phyloP scores from a whole-genome alignment of 2,888 invertebrate genomes.

The Dromius quadrimaculatus region DNA sequence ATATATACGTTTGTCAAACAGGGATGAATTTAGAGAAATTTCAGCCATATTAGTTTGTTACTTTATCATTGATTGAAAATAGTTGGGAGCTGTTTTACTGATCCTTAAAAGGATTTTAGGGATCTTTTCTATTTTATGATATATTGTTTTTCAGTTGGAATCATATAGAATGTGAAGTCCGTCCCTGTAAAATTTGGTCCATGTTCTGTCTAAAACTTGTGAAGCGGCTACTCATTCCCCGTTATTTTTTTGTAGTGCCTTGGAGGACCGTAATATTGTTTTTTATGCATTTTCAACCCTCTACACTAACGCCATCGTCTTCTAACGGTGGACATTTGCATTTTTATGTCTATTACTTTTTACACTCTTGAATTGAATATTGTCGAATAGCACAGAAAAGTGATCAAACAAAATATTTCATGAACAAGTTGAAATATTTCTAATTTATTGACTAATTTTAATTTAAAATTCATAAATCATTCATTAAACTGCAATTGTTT shows the following conservation, averaged over 20 bases:
- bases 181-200: neutral
- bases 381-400: slow-evolving; percentile 35
- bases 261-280: slow-evolving; percentile 63
- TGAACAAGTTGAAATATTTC: too few relatives aligned
- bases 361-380: slow-evolving; percentile 56
- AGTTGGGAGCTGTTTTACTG: too few relatives aligned
- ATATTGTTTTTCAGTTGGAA: too few relatives aligned
- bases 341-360: slow-evolving; percentile 63
- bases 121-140: neutral
- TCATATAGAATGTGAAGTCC: neutral
- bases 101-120: neutral
- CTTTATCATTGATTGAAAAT: too few relatives aligned
- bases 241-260: slow-evolving; percentile 63
- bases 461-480: too few relatives aligned
- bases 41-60: too few relatives aligned
- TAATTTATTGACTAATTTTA: too few relatives aligned
- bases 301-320: neutral
- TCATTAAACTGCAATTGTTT: too few relatives aligned
- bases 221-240: slow-evolving; percentile 57
- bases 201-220: neutral
- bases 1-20: slow-evolving; percentile 12
- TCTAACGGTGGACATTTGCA: slow-evolving; percentile 60
- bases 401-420: too few relatives aligned
- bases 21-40: neutral
- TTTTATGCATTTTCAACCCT: slow-evolving; percentile 60